Percentiles rank a stretch among this genome's conserved stretches.
Conservation (phyloP, 2,888 invertebrate genomes). For the Heterodera filipjevi region DNA sequence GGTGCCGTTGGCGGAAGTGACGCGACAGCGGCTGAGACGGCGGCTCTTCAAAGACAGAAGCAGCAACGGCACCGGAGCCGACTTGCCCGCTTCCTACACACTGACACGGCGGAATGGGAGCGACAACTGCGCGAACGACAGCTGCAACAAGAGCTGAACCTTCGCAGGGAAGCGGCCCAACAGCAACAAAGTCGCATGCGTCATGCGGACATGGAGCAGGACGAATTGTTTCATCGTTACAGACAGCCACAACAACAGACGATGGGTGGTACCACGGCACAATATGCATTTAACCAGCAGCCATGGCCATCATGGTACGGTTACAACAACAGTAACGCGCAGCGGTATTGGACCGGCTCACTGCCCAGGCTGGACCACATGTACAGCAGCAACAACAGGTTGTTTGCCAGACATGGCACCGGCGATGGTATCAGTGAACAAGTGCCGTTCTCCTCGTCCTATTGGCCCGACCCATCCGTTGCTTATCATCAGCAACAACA, state of each 20-base stretch:
- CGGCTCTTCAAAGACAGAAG: no score
- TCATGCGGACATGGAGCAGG: neutral
- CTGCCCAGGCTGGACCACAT: slow-evolving; percentile 8
- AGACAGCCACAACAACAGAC: no score
- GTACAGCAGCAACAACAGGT: neutral
- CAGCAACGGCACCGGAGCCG: neutral
- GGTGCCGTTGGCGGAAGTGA: neutral
- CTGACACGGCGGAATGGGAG: slow-evolving; percentile 1
- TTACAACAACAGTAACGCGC: neutral
- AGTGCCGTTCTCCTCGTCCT: slow-evolving; percentile 1
- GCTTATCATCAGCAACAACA: slow-evolving; percentile 40
- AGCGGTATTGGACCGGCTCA: neutral
- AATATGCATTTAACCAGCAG: neutral
- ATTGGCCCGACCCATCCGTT: slow-evolving; percentile 11
- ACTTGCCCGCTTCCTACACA: slow-evolving; percentile 8
- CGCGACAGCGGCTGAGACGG: neutral
- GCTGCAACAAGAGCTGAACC: neutral
- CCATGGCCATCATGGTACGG: neutral
- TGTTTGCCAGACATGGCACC: no score
- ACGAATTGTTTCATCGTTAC: no score
- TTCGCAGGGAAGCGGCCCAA: neutral
- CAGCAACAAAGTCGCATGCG: neutral
- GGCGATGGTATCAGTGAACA: no score
- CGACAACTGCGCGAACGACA: neutral
- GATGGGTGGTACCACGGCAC: neutral